Percentiles rank a stretch among this genome's conserved stretches.
Evolutionary conservation across 2,113 vertebrate species (phyloP).

Genomic region (Dipodomys stephensi): DNA sequence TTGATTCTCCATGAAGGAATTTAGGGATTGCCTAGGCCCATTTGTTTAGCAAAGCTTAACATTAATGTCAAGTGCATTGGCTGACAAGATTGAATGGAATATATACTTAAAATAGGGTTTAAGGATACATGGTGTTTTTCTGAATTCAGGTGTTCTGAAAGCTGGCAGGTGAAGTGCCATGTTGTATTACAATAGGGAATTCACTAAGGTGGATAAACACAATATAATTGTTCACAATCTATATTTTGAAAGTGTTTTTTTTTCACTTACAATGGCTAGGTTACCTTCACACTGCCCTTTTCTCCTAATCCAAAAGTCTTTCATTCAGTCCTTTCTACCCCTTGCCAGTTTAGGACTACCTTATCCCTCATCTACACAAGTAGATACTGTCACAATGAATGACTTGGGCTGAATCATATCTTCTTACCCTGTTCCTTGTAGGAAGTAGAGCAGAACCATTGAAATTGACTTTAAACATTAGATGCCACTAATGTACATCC

Average conservation of each 20-base stretch:
- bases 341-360: background rate
- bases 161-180: background rate
- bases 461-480: background rate
- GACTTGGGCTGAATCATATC: background rate
- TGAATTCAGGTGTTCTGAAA: conserved; percentile 35
- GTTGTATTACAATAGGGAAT: background rate
- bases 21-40: background rate
- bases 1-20: conserved; percentile 55
- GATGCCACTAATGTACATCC: background rate
- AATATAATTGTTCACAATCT: background rate
- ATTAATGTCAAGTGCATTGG: conserved; percentile 23
- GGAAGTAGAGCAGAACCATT: too few relatives aligned
- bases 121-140: conserved; percentile 1
- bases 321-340: background rate
- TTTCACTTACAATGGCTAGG: background rate
- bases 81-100: background rate
- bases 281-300: background rate
- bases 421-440: background rate
- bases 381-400: too few relatives aligned
- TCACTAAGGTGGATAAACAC: background rate
- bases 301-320: background rate
- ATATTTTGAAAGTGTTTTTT: background rate
- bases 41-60: conserved; percentile 53
- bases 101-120: background rate
- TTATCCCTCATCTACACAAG: background rate